phyloP scores from a whole-genome alignment of 1,140 invertebrate species.

The Harpegnathos saltator region DNA sequence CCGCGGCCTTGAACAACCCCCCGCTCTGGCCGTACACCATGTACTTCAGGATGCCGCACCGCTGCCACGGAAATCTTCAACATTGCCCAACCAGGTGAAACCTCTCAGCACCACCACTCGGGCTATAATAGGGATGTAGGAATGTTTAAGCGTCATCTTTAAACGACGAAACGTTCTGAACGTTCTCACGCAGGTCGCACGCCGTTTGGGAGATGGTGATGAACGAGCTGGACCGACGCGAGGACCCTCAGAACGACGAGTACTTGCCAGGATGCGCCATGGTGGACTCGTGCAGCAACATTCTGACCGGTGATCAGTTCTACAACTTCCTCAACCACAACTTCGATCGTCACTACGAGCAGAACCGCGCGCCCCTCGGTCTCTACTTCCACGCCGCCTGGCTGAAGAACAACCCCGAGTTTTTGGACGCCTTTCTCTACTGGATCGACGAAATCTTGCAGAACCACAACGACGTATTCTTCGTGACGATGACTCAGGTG shows the following conservation, averaged over 20 bases:
- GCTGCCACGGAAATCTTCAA: slow-evolving; percentile 97
- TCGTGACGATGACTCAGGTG: slow-evolving; percentile 98
- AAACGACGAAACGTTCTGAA: background rate
- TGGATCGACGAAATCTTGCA: slow-evolving; percentile 97
- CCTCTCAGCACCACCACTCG: no score
- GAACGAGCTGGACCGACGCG: slow-evolving; percentile 97
- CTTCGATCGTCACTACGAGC: slow-evolving; percentile 97
- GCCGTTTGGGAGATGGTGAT: slow-evolving; percentile 99
- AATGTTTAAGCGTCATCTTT: no score
- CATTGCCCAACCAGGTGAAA: slow-evolving; percentile 95
- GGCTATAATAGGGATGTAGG: no score
- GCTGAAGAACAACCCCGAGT: slow-evolving; percentile 98
- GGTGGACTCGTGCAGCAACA: slow-evolving; percentile 98
- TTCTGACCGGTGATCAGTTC: slow-evolving; percentile 96
- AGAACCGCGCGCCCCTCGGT: slow-evolving; percentile 96
- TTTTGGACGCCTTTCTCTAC: slow-evolving; percentile 96
- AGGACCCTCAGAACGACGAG: slow-evolving; percentile 96
- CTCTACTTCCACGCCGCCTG: slow-evolving; percentile 98
- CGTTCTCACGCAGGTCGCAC: slow-evolving; percentile 86
- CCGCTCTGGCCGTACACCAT: slow-evolving; percentile 99
- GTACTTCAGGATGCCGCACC: slow-evolving; percentile 98
- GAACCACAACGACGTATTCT: slow-evolving; percentile 97
- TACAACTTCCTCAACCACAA: slow-evolving; percentile 98
- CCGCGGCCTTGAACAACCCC: slow-evolving; percentile 95
- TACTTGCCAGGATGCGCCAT: slow-evolving; percentile 97